These are phyloP conservation scores for Endotricha flammealis DNA, from an alignment of 2,888 invertebrate species.

Conservation along the genomic window DNA sequence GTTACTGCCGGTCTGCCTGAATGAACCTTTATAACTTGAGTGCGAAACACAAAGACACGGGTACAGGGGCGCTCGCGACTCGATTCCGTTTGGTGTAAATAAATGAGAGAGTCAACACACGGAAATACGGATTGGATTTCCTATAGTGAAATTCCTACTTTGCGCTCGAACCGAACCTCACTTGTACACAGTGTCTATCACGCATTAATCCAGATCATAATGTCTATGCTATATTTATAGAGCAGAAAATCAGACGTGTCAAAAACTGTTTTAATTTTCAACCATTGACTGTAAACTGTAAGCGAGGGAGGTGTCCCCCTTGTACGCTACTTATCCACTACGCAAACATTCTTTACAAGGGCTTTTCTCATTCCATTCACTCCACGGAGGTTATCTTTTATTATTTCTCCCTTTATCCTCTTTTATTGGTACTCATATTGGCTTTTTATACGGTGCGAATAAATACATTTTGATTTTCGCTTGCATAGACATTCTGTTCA, in stretches of 20 bases:
- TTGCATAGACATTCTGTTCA: conserved; percentile 52
- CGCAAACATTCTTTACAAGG: conserved; percentile 76
- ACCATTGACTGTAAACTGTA: conserved; percentile 31
- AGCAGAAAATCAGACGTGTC: conserved; percentile 32
- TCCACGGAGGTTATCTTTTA: conserved; percentile 74
- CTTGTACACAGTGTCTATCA: too few species aligned
- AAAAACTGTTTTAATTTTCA: conserved; percentile 64
- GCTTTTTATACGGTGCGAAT: conserved; percentile 74
- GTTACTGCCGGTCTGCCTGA: too few species aligned
- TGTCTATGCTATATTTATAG: too few species aligned
- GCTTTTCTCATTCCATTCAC: conserved; percentile 69
- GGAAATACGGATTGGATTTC: too few species aligned
- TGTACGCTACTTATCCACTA: conserved; percentile 73
- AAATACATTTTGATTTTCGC: conserved; percentile 78
- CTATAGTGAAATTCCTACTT: too few species aligned
- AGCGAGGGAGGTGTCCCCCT: conserved; percentile 62
- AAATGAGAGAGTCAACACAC: too few species aligned
- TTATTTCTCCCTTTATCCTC: conserved; percentile 69
- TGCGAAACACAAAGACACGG: too few species aligned
- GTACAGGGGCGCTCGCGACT: too few species aligned
- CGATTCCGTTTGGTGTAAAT: too few species aligned
- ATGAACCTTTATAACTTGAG: too few species aligned
- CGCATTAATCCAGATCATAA: too few species aligned
- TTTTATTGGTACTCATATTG: conserved; percentile 76
- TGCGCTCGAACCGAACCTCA: too few species aligned